Base-by-base conservation (phyloP, 2,888 invertebrate species). In the Melanostoma mellinum region DNA sequence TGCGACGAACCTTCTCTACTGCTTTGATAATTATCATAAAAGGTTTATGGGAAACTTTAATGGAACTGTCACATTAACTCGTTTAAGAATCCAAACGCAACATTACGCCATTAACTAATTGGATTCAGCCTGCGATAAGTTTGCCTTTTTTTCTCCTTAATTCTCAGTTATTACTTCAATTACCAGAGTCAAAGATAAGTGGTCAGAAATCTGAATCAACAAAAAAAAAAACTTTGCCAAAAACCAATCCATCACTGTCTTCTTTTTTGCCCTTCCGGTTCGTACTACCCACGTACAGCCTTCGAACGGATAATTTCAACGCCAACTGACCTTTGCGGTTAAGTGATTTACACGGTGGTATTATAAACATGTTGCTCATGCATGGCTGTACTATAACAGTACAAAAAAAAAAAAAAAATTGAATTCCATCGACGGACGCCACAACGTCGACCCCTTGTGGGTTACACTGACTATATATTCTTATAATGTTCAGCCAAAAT, bases 401-500 rank as follows among this genome's bases (percentile, higher is more conserved):
- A 48, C 8, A 46, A 33, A 2, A 2, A 42, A 44, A 30, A 61
- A 61, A 36, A 48, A 6, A 0, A 56, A 40, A 56, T 42, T 32
- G 32, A 9, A 58, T 58, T 58, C 32, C n/a, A 44, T 44, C 44
- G 33, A 33, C 42, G 32, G 38, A 5, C 50, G n/a, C 50, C 32
- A 9, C 32, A 6, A 6, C 3, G 38, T 10, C 48, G 48, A 30
- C 46, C 32, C 42, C 20, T 40, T 44, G 10, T 35, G 10, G 61
- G 44, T 10, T 46, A 10, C 9, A 33, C n/a, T 44, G 1, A 35
- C n/a, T 46, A 36, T 36, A n/a, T 36, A 50, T 50, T 56, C 72
- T 72, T 72, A 76, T 71, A 81, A 81, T 72, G 75, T 72, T 55
- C 44, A 61, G 56, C 52, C 73, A 65, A 82, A 82, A 82, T 82